Evolutionary conservation across 2,113 vertebrate species (phyloP), one percentile per base, ranked within the genome.

Genomic region (Cyanoliseus patagonus): DNA sequence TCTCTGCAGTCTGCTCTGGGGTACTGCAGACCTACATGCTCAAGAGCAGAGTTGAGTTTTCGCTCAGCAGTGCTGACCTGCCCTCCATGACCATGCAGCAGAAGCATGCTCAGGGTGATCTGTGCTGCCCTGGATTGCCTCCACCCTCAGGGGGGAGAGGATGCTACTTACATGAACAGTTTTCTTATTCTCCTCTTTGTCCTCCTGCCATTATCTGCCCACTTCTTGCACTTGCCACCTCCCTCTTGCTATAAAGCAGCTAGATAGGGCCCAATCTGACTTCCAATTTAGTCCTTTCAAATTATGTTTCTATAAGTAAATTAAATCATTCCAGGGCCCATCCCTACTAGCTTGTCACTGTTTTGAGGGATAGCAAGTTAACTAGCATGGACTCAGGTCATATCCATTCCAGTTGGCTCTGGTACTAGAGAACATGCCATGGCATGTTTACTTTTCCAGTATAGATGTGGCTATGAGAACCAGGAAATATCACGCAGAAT

Each of bases 401-500:
- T 55, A 80, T 14, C 20, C 68, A 44, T 44, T 76, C 44, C 55
- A 52, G 69, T 23, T 95, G 69, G 83, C 62, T 22, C 85, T 5
- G 0, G 10, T 52, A 72, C 37, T 31, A 74, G 49, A 88, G 55
- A 91, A 51, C 24, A 10, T 74, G 76, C 55, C 66, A 80, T 23
- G 30, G 42, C 24, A 17, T 35, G 25, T 83, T 79, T 85, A 87
- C 33, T 91, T 96, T 95, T 89, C 74, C 93, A 82, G 55, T 72
- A 82, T 49, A 89, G 81, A 79, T 89, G 74, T 87, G 84, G 52
- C 70, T 82, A 83, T 49, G 28, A 88, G 78, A 63, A 92, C 66
- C 70, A 92, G 81, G 66, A 95, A 95, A 89, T 91, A 95, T 78
- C 64, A 81, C 7, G 13, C 17, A 90, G 78, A 91, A 95, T 79